Evolutionary conservation across 1,140 invertebrate genomes (phyloP).

Genomic region (Proctacanthus coquilletti): DNA sequence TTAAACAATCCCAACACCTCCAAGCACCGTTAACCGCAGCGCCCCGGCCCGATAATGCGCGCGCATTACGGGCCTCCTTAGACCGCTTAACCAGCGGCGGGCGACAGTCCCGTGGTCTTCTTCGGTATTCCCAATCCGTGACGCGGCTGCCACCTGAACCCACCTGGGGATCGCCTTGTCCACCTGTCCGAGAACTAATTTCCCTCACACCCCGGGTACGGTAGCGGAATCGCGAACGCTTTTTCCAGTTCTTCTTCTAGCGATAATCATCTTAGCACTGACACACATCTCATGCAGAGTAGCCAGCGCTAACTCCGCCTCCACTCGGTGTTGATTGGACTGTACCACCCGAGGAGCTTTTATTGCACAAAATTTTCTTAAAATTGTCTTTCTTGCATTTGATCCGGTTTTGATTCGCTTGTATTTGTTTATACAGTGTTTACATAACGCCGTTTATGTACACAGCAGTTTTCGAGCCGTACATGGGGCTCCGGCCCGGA

Average conservation of each 20-base stretch:
- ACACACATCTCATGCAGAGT: not conserved
- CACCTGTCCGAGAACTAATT: too few relatives aligned
- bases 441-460: not conserved
- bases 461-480: too few relatives aligned
- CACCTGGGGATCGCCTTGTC: too few relatives aligned
- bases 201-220: too few relatives aligned
- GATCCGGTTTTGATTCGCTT: conserved; percentile 2
- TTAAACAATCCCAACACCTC: not conserved
- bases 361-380: conserved; percentile 3
- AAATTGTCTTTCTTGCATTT: not conserved
- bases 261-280: not conserved
- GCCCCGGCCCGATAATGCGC: conserved; percentile 29
- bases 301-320: not conserved
- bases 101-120: too few relatives aligned
- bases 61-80: conserved; percentile 28
- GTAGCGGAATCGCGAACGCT: too few relatives aligned
- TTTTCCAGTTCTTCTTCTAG: not conserved
- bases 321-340: conserved; percentile 4
- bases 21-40: conserved; percentile 6
- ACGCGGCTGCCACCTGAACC: too few relatives aligned
- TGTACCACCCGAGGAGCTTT: not conserved
- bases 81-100: too few relatives aligned
- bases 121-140: too few relatives aligned
- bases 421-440: not conserved
- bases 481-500: too few relatives aligned